A percentile compares a stretch with the other conserved stretches of the same genome.
Conservation (phyloP, 2,888 invertebrate genomes). For the Phalera bucephala region DNA sequence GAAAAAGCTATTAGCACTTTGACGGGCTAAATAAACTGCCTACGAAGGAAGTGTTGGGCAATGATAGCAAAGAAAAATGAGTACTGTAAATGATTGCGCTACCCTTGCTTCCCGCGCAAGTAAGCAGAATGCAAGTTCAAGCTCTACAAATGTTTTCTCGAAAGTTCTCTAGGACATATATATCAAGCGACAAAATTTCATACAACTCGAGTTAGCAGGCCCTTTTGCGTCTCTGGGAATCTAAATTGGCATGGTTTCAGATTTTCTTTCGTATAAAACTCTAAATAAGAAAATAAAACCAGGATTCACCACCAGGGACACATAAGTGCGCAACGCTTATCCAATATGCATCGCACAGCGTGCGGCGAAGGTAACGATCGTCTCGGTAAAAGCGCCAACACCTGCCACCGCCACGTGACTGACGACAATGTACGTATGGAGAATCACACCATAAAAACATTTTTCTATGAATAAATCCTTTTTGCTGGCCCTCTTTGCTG, state of each 20-base stretch:
- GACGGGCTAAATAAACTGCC: no score
- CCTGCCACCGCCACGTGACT: constrained; percentile 24
- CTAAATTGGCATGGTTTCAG: constrained; percentile 4
- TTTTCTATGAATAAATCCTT: constrained; percentile 19
- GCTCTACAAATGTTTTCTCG: no score
- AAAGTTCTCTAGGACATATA: no score
- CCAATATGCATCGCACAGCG: constrained; percentile 21
- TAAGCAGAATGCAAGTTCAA: no score
- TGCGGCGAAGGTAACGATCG: constrained; percentile 15
- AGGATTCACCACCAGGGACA: constrained; percentile 8
- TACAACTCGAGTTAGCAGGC: no score
- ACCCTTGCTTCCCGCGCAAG: no score
- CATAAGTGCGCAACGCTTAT: constrained; percentile 24
- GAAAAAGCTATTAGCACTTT: no score
- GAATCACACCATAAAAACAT: constrained; percentile 13
- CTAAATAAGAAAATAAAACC: constrained; percentile 18
- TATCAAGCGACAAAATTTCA: no score
- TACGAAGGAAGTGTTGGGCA: no score
- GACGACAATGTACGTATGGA: constrained; percentile 9
- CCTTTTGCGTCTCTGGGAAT: not conserved
- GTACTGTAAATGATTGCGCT: no score
- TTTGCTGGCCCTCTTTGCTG: constrained; percentile 6
- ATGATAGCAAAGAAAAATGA: no score
- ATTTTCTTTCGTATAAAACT: constrained; percentile 2
- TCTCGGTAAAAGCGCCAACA: constrained; percentile 15